phyloP scores from a whole-genome alignment of 2,888 invertebrate genomes.

The Pyrocoelia pectoralis region DNA sequence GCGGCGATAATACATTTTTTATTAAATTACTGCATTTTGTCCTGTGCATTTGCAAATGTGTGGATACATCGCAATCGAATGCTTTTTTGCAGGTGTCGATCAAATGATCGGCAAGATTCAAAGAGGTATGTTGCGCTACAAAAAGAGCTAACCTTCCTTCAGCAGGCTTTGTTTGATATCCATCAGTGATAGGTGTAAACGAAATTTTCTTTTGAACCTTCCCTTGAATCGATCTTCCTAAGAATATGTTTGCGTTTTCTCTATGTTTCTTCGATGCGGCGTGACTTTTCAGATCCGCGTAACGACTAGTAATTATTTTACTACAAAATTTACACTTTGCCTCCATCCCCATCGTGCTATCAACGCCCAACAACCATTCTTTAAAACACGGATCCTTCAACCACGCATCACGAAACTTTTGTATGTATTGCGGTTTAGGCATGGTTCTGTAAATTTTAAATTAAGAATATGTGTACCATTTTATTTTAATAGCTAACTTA shows the following conservation, averaged over 20 bases:
- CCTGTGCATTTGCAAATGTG: slow-evolving; percentile 33
- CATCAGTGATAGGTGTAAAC: neutral
- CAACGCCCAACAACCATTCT: neutral
- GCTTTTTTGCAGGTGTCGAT: neutral
- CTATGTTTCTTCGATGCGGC: neutral
- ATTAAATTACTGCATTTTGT: slow-evolving; percentile 35
- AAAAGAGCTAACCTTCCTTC: slow-evolving; percentile 19
- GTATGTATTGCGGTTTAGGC: neutral
- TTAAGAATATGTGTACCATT: too few species aligned
- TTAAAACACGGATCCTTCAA: neutral
- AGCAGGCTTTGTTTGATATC: slow-evolving; percentile 15
- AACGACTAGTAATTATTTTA: neutral
- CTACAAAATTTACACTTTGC: neutral
- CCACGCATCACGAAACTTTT: neutral
- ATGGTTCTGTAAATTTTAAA: too few species aligned
- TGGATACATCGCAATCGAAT: slow-evolving; percentile 7
- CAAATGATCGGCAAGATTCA: neutral
- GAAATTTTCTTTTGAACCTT: neutral
- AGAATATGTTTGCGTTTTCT: neutral
- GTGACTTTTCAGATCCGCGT: neutral
- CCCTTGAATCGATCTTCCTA: neutral
- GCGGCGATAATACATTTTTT: slow-evolving; percentile 37
- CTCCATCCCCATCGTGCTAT: neutral
- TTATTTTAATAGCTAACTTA: too few species aligned
- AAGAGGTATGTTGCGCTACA: slow-evolving; percentile 16